These are phyloP conservation scores for Asobara japonica DNA, from an alignment of 1,140 invertebrate genomes.

Conservation along the genomic window DNA sequence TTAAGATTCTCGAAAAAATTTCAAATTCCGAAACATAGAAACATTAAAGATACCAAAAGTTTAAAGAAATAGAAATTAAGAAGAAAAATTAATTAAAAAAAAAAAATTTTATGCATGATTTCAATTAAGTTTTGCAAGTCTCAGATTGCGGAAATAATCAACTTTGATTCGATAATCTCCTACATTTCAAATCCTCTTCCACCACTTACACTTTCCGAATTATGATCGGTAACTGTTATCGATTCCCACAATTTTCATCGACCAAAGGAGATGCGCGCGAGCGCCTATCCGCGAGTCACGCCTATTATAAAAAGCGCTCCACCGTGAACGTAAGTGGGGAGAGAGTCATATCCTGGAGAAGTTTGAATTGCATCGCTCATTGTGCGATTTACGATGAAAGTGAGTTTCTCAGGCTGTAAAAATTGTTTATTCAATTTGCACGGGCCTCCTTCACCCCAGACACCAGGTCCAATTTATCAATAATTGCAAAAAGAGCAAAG, in stretches of 20 bases:
- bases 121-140: too few species aligned
- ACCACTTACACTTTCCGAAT: background rate
- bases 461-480: too few species aligned
- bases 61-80: background rate
- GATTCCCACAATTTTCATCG: background rate
- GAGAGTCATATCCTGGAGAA: slow-evolving; percentile 31
- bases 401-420: background rate
- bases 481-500: too few species aligned
- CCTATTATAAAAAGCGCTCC: slow-evolving; percentile 41
- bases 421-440: background rate
- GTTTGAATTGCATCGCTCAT: slow-evolving; percentile 4
- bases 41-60: background rate
- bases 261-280: background rate
- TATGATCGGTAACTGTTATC: background rate
- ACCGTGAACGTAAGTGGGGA: slow-evolving; percentile 30
- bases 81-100: too few species aligned
- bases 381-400: background rate
- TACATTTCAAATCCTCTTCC: background rate
- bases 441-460: too few species aligned
- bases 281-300: slow-evolving; percentile 45
- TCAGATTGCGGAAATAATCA: background rate
- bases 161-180: background rate
- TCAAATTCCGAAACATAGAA: background rate
- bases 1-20: background rate
- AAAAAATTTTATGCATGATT: too few species aligned